Conservation (phyloP, 2,113 vertebrate species). For the Notothenia rossii region DNA sequence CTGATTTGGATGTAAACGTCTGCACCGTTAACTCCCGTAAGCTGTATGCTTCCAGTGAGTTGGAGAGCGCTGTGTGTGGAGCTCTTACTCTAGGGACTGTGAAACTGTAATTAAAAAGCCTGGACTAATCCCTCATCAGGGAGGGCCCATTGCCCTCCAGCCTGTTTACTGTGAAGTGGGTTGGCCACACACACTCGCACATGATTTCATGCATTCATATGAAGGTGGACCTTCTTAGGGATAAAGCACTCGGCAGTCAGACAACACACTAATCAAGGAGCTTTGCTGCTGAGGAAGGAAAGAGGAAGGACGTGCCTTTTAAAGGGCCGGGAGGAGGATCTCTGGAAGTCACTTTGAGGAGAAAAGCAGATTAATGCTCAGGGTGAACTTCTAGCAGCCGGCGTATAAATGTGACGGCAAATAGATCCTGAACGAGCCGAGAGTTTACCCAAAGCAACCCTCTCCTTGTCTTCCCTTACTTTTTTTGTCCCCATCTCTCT, state of each 20-base stretch:
- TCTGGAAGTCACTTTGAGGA: constrained; percentile 1
- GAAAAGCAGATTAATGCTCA: constrained; percentile 57
- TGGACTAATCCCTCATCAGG: constrained; percentile 72
- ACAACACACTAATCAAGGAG: constrained; percentile 48
- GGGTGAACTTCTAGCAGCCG: constrained; percentile 46
- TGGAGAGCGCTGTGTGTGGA: constrained; percentile 38
- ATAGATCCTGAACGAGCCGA: constrained; percentile 19
- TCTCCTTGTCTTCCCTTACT: constrained; percentile 16
- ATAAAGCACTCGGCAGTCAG: constrained; percentile 35
- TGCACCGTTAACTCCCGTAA: constrained; percentile 22
- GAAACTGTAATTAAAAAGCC: constrained; percentile 77
- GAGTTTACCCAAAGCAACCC: constrained; percentile 28
- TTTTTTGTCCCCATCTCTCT: constrained; percentile 1
- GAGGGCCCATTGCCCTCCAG: constrained; percentile 66
- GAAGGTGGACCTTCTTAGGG: constrained; percentile 20
- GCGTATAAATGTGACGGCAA: constrained; percentile 15
- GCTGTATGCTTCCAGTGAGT: constrained; percentile 41
- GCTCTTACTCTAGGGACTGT: constrained; percentile 59
- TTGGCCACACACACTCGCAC: constrained; percentile 57
- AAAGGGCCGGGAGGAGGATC: constrained; percentile 24
- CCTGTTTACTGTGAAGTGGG: constrained; percentile 63
- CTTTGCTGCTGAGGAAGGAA: constrained; percentile 27
- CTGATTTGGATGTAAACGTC: constrained; percentile 27
- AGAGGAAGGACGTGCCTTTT: constrained; percentile 43
- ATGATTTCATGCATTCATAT: constrained; percentile 48